Evolutionary conservation across 2,797 vertebrate genomes (phyloP), one percentile per base, ranked within the genome.

Genomic region (Hyperoplus lanceolatus): DNA sequence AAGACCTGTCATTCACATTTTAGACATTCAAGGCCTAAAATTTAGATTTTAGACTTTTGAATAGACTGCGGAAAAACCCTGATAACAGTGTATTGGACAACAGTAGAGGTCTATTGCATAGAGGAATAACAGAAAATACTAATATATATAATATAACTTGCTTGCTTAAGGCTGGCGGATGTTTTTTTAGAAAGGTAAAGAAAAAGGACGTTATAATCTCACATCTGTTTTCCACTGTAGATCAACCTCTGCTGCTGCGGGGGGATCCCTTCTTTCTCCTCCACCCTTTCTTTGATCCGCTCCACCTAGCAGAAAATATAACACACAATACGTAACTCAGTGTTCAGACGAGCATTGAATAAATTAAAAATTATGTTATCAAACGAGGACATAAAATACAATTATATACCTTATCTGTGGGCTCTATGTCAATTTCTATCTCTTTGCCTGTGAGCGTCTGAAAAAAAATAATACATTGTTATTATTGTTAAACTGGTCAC

Each of bases 151-250:
- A 29, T 29, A 29, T 29, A 29, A 29, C 29, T 29, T 29, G 29
- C 29, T 29, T 29, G 29, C 29, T 29, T 29, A 29, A 29, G 29
- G 29, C 29, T 3, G 29, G 9, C 21, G 56, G 43, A 4, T n/a
- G 9, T 42, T 43, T 3, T 29, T 16, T 59, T 38, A 57, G 43
- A 11, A 16, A 50, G 15, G 8, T 18, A 39, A 13, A 29, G 1
- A 15, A 29, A 56, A 55, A 8, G 2, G 1, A 0, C 2, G 18
- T 74, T 1, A 45, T 1, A 7, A 15, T 21, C 93, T 93, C 89
- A 98, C 97, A 98, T 98, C 88, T 98, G 97, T 93, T 98, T 98
- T 0, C 97, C 97, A 73, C 97, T 99, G 93, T 98, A 98, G 93
- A 98, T 98, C 76, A 98, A 89, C 62, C 97, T 95, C 94, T 98